Evolutionary conservation across 2,797 vertebrate genomes (phyloP).

Genomic region (Lerista edwardsae): DNA sequence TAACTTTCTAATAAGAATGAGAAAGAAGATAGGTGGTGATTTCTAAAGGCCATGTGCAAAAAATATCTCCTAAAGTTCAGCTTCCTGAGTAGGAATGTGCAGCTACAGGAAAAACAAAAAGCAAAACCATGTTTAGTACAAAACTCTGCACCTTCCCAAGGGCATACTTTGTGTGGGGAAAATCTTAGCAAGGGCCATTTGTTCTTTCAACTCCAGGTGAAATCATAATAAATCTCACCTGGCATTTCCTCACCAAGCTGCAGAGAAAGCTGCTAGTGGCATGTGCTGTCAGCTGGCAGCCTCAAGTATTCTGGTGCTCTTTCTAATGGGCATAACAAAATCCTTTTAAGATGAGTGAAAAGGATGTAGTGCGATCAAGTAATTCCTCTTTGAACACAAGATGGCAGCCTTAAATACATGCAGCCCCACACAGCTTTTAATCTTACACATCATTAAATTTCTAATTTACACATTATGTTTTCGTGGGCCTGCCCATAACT

Average conservation of each 20-base stretch:
- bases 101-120: constrained; percentile 16
- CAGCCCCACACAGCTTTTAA: constrained; percentile 82
- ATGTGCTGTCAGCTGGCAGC: constrained; percentile 65
- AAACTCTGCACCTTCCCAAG: constrained; percentile 35
- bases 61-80: background rate
- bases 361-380: constrained; percentile 78
- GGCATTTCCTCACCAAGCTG: constrained; percentile 49
- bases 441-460: constrained; percentile 88
- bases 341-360: constrained; percentile 69
- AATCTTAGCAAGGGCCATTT: constrained; percentile 40
- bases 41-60: background rate
- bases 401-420: constrained; percentile 88
- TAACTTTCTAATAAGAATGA: background rate
- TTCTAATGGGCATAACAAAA: constrained; percentile 65
- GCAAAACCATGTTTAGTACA: background rate
- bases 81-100: background rate
- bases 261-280: constrained; percentile 54
- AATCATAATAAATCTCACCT: constrained; percentile 42
- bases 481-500: constrained; percentile 86
- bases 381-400: constrained; percentile 85
- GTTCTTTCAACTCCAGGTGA: constrained; percentile 47
- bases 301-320: constrained; percentile 59
- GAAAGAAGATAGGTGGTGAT: background rate
- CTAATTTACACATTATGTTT: constrained; percentile 89
- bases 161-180: constrained; percentile 14